Conservation (phyloP, 2,113 vertebrate species). For the Tyto alba region DNA sequence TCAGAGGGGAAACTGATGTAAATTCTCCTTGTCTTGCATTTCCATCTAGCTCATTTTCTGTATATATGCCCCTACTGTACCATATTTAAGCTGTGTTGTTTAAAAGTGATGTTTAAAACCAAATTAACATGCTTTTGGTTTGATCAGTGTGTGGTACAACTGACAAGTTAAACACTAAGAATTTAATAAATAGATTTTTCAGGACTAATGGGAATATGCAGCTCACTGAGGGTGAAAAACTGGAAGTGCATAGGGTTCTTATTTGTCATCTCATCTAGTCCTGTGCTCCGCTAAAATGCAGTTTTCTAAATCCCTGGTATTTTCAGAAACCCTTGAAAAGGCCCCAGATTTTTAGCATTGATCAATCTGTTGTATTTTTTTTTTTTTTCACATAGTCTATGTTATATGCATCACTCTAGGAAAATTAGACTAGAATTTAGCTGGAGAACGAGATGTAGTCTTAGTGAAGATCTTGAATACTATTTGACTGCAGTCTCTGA, state of each 20-base stretch:
- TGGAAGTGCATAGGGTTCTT: not conserved
- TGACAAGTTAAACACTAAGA: not conserved
- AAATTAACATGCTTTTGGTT: not conserved
- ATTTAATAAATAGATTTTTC: not conserved
- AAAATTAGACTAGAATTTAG: not conserved
- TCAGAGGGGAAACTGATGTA: not conserved
- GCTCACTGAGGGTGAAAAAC: not conserved
- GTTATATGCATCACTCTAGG: not conserved
- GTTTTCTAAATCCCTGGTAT: not conserved
- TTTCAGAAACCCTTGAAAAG: not conserved
- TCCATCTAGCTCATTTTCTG: not conserved
- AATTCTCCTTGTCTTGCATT: not conserved
- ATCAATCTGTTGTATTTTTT: not conserved
- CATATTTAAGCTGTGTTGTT: not conserved
- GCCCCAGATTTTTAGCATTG: not conserved
- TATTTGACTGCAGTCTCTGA: not conserved
- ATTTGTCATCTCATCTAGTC: not conserved
- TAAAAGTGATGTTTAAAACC: not conserved
- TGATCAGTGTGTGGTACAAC: not conserved
- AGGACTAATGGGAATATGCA: not conserved
- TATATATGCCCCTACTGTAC: not conserved
- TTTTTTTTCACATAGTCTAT: not conserved
- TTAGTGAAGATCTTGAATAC: not conserved
- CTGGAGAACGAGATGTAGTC: not conserved
- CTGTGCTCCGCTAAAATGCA: not conserved